Conservation (phyloP, 2,797 vertebrate species). For the Hippopotamyrus pictus region DNA sequence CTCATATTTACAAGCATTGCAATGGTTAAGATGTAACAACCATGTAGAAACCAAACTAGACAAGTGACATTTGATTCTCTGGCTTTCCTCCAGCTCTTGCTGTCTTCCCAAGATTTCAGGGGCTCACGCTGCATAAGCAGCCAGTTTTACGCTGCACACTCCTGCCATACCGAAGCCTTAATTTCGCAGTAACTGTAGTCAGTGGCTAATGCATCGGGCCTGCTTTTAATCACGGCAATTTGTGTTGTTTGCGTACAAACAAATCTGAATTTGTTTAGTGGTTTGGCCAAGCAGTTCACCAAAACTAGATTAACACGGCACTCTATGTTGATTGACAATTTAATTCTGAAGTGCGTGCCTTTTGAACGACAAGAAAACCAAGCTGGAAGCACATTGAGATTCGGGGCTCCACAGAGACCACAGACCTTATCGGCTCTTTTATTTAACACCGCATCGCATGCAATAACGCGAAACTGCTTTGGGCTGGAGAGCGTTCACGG, state of each 20-base stretch:
- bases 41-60: slow-evolving; percentile 1
- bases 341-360: not conserved
- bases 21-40: not conserved
- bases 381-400: not conserved
- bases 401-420: not conserved
- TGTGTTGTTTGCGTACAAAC: not conserved
- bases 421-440: not conserved
- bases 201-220: not conserved
- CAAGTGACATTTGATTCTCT: not conserved
- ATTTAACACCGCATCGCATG: not conserved
- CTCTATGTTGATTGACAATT: not conserved
- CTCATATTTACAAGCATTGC: not conserved
- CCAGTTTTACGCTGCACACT: not conserved
- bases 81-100: not conserved
- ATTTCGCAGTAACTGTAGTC: not conserved
- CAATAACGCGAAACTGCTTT: not conserved
- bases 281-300: not conserved
- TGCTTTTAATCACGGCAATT: not conserved
- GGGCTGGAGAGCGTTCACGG: not conserved
- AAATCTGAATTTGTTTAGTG: not conserved
- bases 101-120: not conserved
- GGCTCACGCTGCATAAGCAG: not conserved
- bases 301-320: not conserved
- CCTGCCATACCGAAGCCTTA: not conserved
- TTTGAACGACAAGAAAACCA: not conserved